Evolutionary conservation across 1,140 invertebrate species (phyloP), one percentile per base, ranked within the genome.

Genomic region (Anthonomus grandis): DNA sequence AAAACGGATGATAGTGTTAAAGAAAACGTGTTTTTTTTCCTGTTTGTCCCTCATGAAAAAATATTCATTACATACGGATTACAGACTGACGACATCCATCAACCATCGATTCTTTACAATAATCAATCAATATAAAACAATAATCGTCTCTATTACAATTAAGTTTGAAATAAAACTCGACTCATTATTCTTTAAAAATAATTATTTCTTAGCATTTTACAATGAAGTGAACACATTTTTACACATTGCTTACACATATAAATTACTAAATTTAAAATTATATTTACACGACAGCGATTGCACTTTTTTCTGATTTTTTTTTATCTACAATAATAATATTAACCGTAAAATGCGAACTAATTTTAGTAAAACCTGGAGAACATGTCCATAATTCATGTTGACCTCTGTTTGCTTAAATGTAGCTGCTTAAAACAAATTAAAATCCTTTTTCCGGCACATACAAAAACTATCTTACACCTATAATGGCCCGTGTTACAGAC

Each of bases 1-100:
- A 73, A n/a, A 73, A 71, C 71, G 66, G 69, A 73, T 71, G 64
- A 73, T 70, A 72, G 69, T 70, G 71, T 65, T 68, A 64, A 48
- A 50, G 24, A 47, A 34, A 45, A 31, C 8, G 15, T 49, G 6
- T 23, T 52, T 59, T 24, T 51, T n/a, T n/a, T n/a, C n/a, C n/a
- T n/a, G n/a, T n/a, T n/a, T n/a, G n/a, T n/a, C n/a, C n/a, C n/a
- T n/a, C n/a, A n/a, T n/a, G n/a, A 45, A 45, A 22, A 3, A 23
- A 23, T 22, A 2, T 23, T 9, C 22, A 45, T 24, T 8, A 45
- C 17, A 39, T 39, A 5, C 5, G 15, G 9, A 5, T n/a, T n/a
- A n/a, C n/a, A n/a, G n/a, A n/a, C n/a, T n/a, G n/a, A n/a, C n/a
- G n/a, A n/a, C n/a, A n/a, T n/a, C n/a, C n/a, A n/a, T n/a, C n/a